phyloP scores from a whole-genome alignment of 2,113 vertebrate species.

The Lophotis ruficrista region DNA sequence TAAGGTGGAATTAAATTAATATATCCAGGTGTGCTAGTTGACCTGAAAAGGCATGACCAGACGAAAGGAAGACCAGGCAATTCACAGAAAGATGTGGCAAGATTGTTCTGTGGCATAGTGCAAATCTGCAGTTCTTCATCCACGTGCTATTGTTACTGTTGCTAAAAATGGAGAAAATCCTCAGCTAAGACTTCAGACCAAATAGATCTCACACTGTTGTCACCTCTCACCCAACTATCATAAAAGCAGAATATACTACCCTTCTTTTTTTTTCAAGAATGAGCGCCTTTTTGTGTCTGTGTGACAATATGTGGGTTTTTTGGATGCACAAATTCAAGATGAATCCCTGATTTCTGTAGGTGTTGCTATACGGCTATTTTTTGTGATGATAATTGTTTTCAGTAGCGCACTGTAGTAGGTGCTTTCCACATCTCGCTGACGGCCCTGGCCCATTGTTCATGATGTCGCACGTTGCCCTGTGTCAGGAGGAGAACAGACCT shows the following conservation, averaged over 20 bases:
- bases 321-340: neutral
- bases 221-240: neutral
- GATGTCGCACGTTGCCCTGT: neutral
- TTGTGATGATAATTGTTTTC: neutral
- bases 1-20: neutral
- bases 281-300: neutral
- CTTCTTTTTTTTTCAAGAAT: neutral
- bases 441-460: neutral
- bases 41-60: neutral
- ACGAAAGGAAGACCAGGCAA: neutral
- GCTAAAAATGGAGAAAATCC: constrained; percentile 41
- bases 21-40: neutral
- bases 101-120: neutral
- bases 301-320: neutral
- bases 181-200: neutral
- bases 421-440: neutral
- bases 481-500: neutral
- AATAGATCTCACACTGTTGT: neutral
- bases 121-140: neutral
- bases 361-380: neutral
- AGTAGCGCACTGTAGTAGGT: neutral
- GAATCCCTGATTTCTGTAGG: neutral
- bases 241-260: neutral
- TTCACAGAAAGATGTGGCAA: neutral
- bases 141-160: neutral